phyloP scores from a whole-genome alignment of 2,797 vertebrate species.

The Parauchenoglanis ngamensis region DNA sequence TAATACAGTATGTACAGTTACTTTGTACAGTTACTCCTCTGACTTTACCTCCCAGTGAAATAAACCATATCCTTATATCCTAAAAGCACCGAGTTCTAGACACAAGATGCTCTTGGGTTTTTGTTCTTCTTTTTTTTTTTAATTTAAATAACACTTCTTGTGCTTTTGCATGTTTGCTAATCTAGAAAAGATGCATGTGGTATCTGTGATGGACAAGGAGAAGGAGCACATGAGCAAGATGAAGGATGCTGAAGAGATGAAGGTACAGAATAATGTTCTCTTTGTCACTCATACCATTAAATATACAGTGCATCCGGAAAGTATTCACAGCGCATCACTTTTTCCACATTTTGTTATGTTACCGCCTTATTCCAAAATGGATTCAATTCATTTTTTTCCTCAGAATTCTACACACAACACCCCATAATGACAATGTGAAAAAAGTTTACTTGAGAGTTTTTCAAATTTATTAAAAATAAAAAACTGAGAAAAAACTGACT shows the following conservation, averaged over 20 bases:
- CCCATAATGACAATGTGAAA: no score
- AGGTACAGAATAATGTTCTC: slow-evolving; percentile 72
- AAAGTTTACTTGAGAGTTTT: no score
- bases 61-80: neutral
- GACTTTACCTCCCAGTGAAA: neutral
- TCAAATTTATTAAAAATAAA: neutral
- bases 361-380: no score
- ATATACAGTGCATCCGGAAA: neutral
- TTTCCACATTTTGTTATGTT: neutral
- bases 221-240: slow-evolving; percentile 89
- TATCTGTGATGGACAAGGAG: slow-evolving; percentile 92
- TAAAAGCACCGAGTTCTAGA: neutral
- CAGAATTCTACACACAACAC: no score
- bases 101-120: neutral
- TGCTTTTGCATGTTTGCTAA: neutral
- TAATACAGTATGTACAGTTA: neutral
- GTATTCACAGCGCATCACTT: neutral
- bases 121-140: no score
- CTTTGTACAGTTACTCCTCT: neutral
- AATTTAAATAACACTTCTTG: neutral
- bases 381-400: no score
- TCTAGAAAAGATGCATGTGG: slow-evolving; percentile 89
- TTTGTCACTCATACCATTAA: neutral
- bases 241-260: slow-evolving; percentile 95
- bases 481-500: neutral